Base-by-base conservation (phyloP, 2,888 invertebrate species). In the Heliconius charithonia region DNA sequence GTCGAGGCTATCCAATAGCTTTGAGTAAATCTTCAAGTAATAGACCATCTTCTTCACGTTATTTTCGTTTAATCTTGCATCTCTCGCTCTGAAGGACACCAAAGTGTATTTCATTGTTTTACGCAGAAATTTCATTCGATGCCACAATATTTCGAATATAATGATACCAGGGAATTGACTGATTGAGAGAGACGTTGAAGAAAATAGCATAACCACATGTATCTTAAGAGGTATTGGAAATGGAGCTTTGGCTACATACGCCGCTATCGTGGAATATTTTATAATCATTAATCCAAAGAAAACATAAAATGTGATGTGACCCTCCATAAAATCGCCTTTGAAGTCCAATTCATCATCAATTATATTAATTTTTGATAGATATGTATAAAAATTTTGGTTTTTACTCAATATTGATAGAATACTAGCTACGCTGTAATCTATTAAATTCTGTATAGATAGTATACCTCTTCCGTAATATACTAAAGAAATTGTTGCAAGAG, bases 41-140 rank as follows among this genome's bases (percentile, higher is more conserved):
- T 66, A 19, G 3, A 66, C 27, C 10, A 29, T 66, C 4, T 9
- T 66, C 19, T 66, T 32, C 32, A 66, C 32, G 10, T 32, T 32
- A 32, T 66, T 9, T 66, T 66, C 32, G 32, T 22, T 66, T 19
- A 66, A 19, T 66, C 19, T 66, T 32, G 22, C 32, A 27, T 66
- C 19, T 19, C 3, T 22, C 32, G 32, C 66, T 29, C 66, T 66
- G 22, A 32, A 66, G 19, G 32, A 66, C 19, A 66, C 32, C 27
- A 32, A 32, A 66, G 29, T 66, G 19, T 32, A 32, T 32, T 66
- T 66, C 66, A 66, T 29, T 10, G 22, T 66, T 32, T 66, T 32
- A 19, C 66, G 66, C 22, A 66, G 32, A 66, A 29, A 66, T 66
- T 66, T 66, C 10, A 66, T 66, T 19, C 66, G 66, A 66, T 32